Evolutionary conservation across 2,797 vertebrate species (phyloP).

Genomic region (Microchirus variegatus): DNA sequence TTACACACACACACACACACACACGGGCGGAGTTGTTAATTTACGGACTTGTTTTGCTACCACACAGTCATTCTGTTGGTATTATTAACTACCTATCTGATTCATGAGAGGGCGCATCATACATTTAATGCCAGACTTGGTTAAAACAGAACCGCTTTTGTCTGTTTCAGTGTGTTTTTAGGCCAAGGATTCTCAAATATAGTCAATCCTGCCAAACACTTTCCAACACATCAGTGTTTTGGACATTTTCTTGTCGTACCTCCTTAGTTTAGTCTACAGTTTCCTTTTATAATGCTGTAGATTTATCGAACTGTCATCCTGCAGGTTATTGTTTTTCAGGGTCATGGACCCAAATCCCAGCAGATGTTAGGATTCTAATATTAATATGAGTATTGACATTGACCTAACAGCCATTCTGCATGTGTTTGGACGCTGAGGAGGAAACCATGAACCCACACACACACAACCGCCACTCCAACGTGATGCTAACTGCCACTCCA

Average conservation of each 20-base stretch:
- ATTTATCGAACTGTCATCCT: too few species aligned
- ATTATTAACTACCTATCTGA: neutral
- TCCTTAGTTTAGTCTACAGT: neutral
- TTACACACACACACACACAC: constrained; percentile 3
- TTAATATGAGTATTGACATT: too few species aligned
- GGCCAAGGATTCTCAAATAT: neutral
- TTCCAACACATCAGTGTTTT: constrained; percentile 4
- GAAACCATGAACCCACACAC: too few species aligned
- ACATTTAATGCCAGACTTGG: neutral
- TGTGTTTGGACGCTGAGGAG: too few species aligned
- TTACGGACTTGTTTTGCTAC: neutral
- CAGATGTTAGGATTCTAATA: too few species aligned
- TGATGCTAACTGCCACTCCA: too few species aligned
- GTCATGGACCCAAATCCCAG: too few species aligned
- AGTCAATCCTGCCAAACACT: neutral
- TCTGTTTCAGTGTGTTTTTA: constrained; percentile 2
- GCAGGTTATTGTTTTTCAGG: too few species aligned
- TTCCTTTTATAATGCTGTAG: neutral
- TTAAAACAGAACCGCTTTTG: neutral
- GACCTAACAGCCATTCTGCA: too few species aligned
- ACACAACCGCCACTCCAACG: too few species aligned
- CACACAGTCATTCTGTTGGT: neutral
- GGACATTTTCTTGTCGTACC: neutral
- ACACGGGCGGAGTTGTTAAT: neutral
- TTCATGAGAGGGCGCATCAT: neutral